phyloP scores from a whole-genome alignment of 2,888 invertebrate genomes.

The Plagiodera versicolora region DNA sequence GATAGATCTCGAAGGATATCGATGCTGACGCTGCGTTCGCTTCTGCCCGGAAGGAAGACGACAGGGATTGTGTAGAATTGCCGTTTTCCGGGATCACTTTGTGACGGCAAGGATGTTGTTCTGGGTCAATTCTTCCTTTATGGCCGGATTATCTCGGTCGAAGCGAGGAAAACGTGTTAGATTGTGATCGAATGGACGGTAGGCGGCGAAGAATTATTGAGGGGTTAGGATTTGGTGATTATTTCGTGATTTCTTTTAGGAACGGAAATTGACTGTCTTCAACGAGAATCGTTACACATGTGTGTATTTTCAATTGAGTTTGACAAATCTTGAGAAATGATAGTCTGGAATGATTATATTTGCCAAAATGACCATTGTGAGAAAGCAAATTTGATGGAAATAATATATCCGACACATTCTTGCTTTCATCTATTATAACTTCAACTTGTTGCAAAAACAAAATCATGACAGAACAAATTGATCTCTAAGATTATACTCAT shows the following conservation, averaged over 20 bases:
- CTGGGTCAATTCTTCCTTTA: constrained; percentile 39
- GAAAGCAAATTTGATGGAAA: too few species aligned
- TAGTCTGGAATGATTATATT: too few species aligned
- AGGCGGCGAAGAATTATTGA: neutral
- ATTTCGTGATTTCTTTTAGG: neutral
- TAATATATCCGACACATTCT: too few species aligned
- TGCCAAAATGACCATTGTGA: too few species aligned
- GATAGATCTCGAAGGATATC: constrained; percentile 1
- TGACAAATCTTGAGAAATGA: too few species aligned
- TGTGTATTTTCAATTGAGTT: too few species aligned
- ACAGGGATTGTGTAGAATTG: constrained; percentile 43
- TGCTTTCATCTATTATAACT: too few species aligned
- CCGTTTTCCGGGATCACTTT: constrained; percentile 45
- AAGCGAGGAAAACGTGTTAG: neutral
- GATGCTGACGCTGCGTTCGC: constrained; percentile 35
- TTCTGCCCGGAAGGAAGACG: constrained; percentile 38
- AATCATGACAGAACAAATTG: too few species aligned
- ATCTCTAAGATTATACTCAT: too few species aligned
- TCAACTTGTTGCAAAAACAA: too few species aligned
- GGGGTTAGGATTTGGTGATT: neutral
- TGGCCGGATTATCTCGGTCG: constrained; percentile 28
- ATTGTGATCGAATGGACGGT: constrained; percentile 1
- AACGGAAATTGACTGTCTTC: neutral
- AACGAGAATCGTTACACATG: too few species aligned
- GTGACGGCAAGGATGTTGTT: constrained; percentile 33